phyloP scores from a whole-genome alignment of 30 jellyfish, hydroid and myxozoan genomes.

The Cassiopea xamachana region DNA sequence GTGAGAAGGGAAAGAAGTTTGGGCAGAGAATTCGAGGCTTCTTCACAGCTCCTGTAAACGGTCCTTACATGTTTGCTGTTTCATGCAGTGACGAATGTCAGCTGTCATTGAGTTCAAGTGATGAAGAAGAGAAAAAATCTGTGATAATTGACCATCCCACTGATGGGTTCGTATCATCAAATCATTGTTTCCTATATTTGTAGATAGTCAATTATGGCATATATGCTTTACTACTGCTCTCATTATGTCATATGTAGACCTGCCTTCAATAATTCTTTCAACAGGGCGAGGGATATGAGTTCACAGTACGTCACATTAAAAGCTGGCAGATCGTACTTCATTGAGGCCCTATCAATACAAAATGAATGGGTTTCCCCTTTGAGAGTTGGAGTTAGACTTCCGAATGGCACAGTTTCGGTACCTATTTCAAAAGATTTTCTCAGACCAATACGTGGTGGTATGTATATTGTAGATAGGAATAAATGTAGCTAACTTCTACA shows the following conservation, averaged over 20 bases:
- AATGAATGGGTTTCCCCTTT: constrained; percentile 84
- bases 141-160: constrained; percentile 75
- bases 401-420: constrained; percentile 83
- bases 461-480: background rate
- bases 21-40: constrained; percentile 92
- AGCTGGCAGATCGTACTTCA: constrained; percentile 94
- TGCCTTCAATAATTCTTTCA: background rate
- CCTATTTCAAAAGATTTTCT: constrained; percentile 88
- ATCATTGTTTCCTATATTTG: background rate
- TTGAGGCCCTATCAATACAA: constrained; percentile 84
- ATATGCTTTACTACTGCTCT: too few relatives aligned
- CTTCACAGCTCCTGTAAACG: constrained; percentile 92
- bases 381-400: constrained; percentile 95
- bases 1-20: constrained; percentile 76
- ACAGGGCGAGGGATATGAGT: constrained; percentile 93
- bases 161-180: constrained; percentile 53
- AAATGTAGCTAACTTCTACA: too few relatives aligned
- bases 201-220: background rate
- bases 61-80: constrained; percentile 93
- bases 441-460: constrained; percentile 84
- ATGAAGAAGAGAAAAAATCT: constrained; percentile 81
- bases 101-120: constrained; percentile 81
- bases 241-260: too few relatives aligned
- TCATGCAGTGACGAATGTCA: constrained; percentile 96
- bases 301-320: constrained; percentile 83